These are phyloP conservation scores for Nesometra sesokonis DNA, from an alignment of 35 echinoderm and acorn worm species.

Conservation along the genomic window DNA sequence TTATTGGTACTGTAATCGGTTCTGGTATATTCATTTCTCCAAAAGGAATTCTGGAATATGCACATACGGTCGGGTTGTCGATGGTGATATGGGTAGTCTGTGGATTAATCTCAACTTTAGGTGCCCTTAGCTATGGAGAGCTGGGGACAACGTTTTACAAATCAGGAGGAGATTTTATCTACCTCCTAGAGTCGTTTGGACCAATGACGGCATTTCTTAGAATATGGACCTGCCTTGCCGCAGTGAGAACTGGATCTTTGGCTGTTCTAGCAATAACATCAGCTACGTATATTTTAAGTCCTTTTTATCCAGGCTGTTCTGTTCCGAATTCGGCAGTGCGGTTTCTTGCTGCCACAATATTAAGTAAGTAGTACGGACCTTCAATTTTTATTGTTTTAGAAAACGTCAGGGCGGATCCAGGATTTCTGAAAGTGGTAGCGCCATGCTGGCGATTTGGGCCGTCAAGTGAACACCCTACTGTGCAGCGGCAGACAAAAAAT, in stretches of 20 bases:
- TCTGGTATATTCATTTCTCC: slow-evolving; percentile 47
- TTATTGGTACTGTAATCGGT: slow-evolving; percentile 34
- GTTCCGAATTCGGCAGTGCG: background rate
- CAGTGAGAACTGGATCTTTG: background rate
- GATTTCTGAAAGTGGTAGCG: too few species aligned
- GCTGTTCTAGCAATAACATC: slow-evolving; percentile 9
- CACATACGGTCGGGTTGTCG: slow-evolving; percentile 35
- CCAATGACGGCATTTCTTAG: slow-evolving; percentile 7
- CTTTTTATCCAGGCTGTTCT: background rate
- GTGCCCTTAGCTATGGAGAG: slow-evolving; percentile 15
- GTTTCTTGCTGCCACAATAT: background rate
- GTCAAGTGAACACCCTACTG: too few species aligned
- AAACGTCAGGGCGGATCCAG: too few species aligned
- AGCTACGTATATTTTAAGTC: background rate
- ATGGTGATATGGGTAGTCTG: slow-evolving; percentile 28
- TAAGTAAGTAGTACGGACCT: slow-evolving; percentile 30
- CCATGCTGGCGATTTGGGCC: too few species aligned
- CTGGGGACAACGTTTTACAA: slow-evolving; percentile 5
- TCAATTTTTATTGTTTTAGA: too few species aligned
- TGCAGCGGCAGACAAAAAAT: too few species aligned
- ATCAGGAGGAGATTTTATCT: slow-evolving; percentile 28
- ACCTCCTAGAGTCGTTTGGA: slow-evolving; percentile 10
- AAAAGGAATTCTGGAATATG: slow-evolving; percentile 6
- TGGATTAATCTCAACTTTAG: slow-evolving; percentile 4
- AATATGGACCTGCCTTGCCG: slow-evolving; percentile 12